phyloP scores from a whole-genome alignment of 2,888 invertebrate genomes.

The Lithophane semibrunnea region DNA sequence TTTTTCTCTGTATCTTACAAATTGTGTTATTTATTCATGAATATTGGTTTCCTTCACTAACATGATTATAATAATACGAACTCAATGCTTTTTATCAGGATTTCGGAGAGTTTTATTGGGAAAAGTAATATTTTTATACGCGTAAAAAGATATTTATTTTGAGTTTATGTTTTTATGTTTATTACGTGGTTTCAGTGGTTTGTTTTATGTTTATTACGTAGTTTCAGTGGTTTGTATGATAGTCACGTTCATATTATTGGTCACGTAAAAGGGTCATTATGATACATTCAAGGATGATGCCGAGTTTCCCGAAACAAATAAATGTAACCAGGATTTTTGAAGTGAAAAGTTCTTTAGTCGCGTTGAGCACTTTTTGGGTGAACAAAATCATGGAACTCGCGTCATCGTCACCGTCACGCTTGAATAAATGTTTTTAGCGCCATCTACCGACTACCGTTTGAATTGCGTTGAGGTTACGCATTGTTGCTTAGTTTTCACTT shows the following conservation, averaged over 20 bases:
- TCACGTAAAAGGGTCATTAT: conserved; percentile 16
- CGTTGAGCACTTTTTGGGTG: too few species aligned
- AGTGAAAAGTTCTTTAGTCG: too few species aligned
- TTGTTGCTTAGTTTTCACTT: too few species aligned
- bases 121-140: conserved; percentile 14
- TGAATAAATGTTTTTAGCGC: too few species aligned
- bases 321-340: neutral
- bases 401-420: too few species aligned
- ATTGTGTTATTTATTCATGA: conserved; percentile 53
- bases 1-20: conserved; percentile 19
- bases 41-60: conserved; percentile 40
- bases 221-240: neutral
- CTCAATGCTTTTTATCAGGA: conserved; percentile 11
- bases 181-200: too few species aligned
- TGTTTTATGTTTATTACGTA: conserved; percentile 17
- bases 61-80: conserved; percentile 30
- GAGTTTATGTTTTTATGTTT: conserved; percentile 10
- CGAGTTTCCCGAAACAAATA: neutral
- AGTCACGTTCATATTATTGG: conserved; percentile 3
- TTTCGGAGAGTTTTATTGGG: conserved; percentile 31
- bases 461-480: too few species aligned
- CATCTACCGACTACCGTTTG: too few species aligned
- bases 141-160: conserved; percentile 15
- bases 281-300: conserved; percentile 14
- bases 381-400: too few species aligned